phyloP scores from a whole-genome alignment of 2,888 invertebrate species.

The Tetragonula carbonaria region DNA sequence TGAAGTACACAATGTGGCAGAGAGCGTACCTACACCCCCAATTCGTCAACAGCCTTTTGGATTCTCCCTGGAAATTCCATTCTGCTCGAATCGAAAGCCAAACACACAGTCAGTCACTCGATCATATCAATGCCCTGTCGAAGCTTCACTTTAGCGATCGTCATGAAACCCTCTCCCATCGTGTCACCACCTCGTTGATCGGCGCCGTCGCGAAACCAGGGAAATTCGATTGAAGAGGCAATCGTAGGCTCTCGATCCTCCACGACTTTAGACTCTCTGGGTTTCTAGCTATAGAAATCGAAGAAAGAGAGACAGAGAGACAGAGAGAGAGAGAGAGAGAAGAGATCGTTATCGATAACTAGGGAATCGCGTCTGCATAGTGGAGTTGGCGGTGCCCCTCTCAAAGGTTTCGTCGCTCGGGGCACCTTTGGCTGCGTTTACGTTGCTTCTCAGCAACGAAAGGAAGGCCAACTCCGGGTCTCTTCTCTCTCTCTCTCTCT shows the following conservation, averaged over 20 bases:
- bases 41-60: no score
- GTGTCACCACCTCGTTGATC: neutral
- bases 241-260: slow-evolving; percentile 13
- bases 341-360: slow-evolving; percentile 39
- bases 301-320: neutral
- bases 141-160: neutral
- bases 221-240: slow-evolving; percentile 31
- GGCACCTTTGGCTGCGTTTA: slow-evolving; percentile 30
- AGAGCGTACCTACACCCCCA: no score
- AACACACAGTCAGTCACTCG: neutral
- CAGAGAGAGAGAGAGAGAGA: neutral
- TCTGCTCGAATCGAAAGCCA: no score
- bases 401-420: slow-evolving; percentile 50
- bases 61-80: no score
- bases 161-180: neutral
- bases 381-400: neutral
- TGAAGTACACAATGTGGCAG: no score
- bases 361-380: slow-evolving; percentile 1
- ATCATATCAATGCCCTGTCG: neutral
- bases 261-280: no score
- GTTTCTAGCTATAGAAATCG: neutral
- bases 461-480: slow-evolving; percentile 10
- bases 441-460: neutral
- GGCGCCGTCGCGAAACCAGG: neutral
- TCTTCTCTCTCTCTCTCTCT: neutral